phyloP scores from a whole-genome alignment of 2,797 vertebrate species.

The Macroramphosus scolopax region DNA sequence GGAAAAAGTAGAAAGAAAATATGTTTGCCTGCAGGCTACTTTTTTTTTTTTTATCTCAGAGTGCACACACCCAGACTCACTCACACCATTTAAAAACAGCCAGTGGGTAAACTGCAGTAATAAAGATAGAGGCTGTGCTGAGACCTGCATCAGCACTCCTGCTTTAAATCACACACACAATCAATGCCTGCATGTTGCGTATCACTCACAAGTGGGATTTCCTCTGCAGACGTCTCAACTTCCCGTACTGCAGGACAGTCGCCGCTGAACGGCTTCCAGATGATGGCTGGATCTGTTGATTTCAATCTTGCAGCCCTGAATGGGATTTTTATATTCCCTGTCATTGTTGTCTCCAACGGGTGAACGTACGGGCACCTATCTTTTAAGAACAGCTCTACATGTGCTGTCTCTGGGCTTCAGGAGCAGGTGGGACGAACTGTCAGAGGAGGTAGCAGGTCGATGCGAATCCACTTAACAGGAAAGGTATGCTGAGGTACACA shows the following conservation, averaged over 20 bases:
- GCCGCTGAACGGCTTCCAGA: too few species aligned
- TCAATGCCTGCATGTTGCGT: too few species aligned
- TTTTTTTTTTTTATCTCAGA: conserved; percentile 41
- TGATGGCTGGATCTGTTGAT: too few species aligned
- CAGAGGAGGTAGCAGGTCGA: neutral
- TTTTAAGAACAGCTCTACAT: neutral
- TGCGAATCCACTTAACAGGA: conserved; percentile 12
- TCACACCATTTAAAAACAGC: conserved; percentile 45
- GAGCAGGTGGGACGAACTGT: too few species aligned
- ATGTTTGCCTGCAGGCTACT: conserved; percentile 44
- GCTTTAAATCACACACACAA: conserved; percentile 9
- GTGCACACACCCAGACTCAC: conserved; percentile 33
- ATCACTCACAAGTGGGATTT: too few species aligned
- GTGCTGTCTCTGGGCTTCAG: too few species aligned
- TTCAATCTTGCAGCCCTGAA: too few species aligned
- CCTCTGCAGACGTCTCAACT: too few species aligned
- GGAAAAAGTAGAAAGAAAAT: conserved; percentile 33
- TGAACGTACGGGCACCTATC: neutral
- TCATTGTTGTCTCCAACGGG: too few species aligned
- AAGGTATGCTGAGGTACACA: conserved; percentile 9
- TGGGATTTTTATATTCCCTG: too few species aligned
- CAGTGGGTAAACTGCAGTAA: conserved; percentile 37
- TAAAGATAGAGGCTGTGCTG: conserved; percentile 43
- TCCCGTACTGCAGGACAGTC: too few species aligned
- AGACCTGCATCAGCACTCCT: conserved; percentile 48